phyloP scores from a whole-genome alignment of 2,888 invertebrate species.

The Eupithecia tripunctaria region DNA sequence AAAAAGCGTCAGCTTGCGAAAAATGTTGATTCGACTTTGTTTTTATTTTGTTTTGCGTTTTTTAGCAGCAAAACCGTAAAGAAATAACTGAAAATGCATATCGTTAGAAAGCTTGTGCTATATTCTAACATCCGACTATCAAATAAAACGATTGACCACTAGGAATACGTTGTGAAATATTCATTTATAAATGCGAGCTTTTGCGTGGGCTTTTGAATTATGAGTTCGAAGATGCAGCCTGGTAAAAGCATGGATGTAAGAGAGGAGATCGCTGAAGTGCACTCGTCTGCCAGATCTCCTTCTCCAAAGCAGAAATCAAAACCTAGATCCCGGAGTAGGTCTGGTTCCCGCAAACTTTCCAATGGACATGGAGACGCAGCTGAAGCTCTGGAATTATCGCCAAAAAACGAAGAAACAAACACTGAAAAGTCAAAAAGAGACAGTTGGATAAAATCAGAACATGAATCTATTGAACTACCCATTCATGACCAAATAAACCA shows the following conservation, averaged over 20 bases:
- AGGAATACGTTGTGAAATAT: conserved; percentile 22
- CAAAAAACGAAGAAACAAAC: conserved; percentile 50
- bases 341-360: conserved; percentile 71
- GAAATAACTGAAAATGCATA: neutral
- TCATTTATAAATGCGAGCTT: conserved; percentile 31
- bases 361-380: conserved; percentile 65
- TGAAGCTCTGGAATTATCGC: conserved; percentile 49
- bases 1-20: neutral
- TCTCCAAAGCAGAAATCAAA: conserved; percentile 71
- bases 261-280: conserved; percentile 79
- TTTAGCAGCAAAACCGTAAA: neutral
- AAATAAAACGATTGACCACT: conserved; percentile 18
- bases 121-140: neutral
- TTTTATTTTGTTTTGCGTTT: conserved; percentile 4
- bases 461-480: conserved; percentile 84
- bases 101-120: neutral
- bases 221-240: conserved; percentile 67
- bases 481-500: conserved; percentile 84
- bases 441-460: conserved; percentile 79
- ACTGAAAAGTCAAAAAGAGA: conserved; percentile 73
- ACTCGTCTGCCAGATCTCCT: conserved; percentile 71
- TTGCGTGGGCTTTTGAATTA: conserved; percentile 50
- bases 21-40: conserved; percentile 5
- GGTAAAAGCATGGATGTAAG: conserved; percentile 69
- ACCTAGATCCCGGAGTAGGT: conserved; percentile 66